Percentiles rank a stretch among this genome's conserved stretches.
Conservation (phyloP, 2,888 invertebrate species). For the Meiosimyza platycephala region DNA sequence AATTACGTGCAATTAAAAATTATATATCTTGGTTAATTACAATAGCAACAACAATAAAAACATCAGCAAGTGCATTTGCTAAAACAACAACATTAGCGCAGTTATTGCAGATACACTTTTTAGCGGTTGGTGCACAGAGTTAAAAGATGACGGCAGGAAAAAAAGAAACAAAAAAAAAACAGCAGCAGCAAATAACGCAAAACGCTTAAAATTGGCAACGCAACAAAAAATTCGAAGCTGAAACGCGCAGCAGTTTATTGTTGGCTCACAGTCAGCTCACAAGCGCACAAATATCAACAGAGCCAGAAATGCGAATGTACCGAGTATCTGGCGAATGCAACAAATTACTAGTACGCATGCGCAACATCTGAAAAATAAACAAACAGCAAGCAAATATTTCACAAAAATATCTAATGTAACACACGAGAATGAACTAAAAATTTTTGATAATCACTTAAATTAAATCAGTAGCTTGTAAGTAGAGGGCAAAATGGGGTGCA, state of each 20-base stretch:
- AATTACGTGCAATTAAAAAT: constrained; percentile 41
- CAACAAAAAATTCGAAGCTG: neutral
- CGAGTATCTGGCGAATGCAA: constrained; percentile 56
- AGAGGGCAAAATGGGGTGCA: too few species aligned
- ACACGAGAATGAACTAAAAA: too few species aligned
- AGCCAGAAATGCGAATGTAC: constrained; percentile 49
- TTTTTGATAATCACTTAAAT: too few species aligned
- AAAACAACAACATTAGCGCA: neutral
- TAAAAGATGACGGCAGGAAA: constrained; percentile 25
- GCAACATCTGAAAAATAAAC: constrained; percentile 34
- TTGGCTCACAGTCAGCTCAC: neutral
- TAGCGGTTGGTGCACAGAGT: constrained; percentile 8
- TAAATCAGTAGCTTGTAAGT: too few species aligned
- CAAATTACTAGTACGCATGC: constrained; percentile 51
- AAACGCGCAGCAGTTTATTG: neutral
- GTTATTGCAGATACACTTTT: neutral
- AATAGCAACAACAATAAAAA: constrained; percentile 12
- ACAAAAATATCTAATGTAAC: neutral
- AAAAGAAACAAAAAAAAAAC: neutral
- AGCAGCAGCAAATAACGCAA: neutral
- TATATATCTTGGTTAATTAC: constrained; percentile 37
- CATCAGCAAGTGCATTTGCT: constrained; percentile 14
- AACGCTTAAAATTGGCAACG: constrained; percentile 27
- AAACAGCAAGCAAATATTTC: neutral
- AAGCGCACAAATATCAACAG: neutral